phyloP scores from a whole-genome alignment of 92 coral and sea anemone genomes.

The Anthopleura xanthogrammica region DNA sequence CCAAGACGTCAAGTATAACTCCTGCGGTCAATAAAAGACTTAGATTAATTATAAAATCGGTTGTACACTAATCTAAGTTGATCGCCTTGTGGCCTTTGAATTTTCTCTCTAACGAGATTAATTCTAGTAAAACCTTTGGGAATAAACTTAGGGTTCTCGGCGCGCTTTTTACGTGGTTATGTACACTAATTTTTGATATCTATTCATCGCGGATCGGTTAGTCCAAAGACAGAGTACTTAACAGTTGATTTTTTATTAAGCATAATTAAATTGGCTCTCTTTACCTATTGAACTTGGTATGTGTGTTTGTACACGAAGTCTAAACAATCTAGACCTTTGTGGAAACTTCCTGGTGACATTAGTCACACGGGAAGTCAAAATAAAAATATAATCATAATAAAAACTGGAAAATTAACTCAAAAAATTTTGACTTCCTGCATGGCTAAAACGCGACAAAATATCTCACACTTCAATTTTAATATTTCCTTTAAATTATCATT shows the following conservation, averaged over 20 bases:
- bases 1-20: background rate
- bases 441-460: too few species aligned
- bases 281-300: background rate
- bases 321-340: background rate
- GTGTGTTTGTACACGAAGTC: background rate
- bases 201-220: background rate
- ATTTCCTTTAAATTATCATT: too few species aligned
- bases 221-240: background rate
- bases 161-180: background rate
- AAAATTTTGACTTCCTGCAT: too few species aligned
- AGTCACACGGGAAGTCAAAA: too few species aligned
- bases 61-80: constrained; percentile 6
- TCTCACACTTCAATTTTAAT: too few species aligned
- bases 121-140: background rate
- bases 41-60: constrained; percentile 17
- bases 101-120: background rate
- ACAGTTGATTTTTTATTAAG: background rate
- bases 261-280: background rate
- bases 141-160: background rate
- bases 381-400: too few species aligned
- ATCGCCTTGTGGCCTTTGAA: background rate
- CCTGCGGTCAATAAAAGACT: background rate
- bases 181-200: background rate
- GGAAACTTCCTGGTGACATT: too few species aligned
- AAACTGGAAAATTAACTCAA: too few species aligned